Evolutionary conservation across 2,797 vertebrate genomes (phyloP).

Genomic region (Schizopygopsis pylzovi): DNA sequence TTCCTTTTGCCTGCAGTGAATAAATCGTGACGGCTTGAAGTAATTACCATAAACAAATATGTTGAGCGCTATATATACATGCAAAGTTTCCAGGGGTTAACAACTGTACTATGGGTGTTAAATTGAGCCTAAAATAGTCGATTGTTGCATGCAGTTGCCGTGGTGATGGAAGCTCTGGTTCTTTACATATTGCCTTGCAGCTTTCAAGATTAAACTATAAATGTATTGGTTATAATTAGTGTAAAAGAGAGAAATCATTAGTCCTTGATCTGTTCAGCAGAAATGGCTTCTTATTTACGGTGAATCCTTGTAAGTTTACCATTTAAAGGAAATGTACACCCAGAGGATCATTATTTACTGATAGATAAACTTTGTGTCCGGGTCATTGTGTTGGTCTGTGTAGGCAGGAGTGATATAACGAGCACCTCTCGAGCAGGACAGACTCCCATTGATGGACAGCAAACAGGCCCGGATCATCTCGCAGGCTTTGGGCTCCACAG

Average conservation of each 20-base stretch:
- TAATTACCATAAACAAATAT: slow-evolving; percentile 82
- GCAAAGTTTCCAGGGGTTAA: slow-evolving; percentile 78
- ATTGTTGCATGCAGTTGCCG: slow-evolving; percentile 78
- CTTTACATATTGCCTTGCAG: slow-evolving; percentile 54
- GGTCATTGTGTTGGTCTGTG: slow-evolving; percentile 60
- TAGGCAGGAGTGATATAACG: slow-evolving; percentile 87
- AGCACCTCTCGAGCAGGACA: slow-evolving; percentile 86
- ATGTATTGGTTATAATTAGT: background rate
- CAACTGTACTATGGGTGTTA: slow-evolving; percentile 79
- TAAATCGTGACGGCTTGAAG: slow-evolving; percentile 39
- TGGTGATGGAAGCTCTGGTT: slow-evolving; percentile 74
- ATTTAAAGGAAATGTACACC: background rate
- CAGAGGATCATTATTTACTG: background rate
- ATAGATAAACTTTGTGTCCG: background rate
- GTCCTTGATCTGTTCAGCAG: background rate
- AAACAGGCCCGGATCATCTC: slow-evolving; percentile 90
- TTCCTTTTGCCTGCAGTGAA: slow-evolving; percentile 6
- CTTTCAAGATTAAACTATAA: slow-evolving; percentile 31
- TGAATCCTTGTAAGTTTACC: background rate
- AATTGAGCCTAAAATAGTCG: slow-evolving; percentile 82
- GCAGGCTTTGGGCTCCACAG: slow-evolving; percentile 86
- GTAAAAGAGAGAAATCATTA: background rate
- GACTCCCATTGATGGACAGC: slow-evolving; percentile 95
- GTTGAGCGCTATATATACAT: slow-evolving; percentile 72
- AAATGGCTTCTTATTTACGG: background rate